phyloP scores from a whole-genome alignment of 2,113 vertebrate species.

The Peromyscus californicus region DNA sequence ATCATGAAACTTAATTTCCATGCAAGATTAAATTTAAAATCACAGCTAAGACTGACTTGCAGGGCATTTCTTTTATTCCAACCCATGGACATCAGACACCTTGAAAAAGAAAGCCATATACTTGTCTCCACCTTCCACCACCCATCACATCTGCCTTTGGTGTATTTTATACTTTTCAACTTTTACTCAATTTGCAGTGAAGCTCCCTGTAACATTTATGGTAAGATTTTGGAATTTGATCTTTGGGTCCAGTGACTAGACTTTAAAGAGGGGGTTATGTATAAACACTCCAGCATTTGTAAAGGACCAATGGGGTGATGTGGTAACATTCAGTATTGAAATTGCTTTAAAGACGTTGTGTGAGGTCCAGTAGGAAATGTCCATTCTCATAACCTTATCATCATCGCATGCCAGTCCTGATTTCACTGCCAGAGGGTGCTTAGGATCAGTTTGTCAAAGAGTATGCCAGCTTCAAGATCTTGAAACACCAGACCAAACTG shows the following conservation, averaged over 20 bases:
- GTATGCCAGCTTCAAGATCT: not conserved
- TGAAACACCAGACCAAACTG: not conserved
- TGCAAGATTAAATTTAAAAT: conserved; percentile 63
- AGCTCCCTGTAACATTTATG: not conserved
- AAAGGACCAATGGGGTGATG: not conserved
- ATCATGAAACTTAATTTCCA: not conserved
- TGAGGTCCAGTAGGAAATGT: not conserved
- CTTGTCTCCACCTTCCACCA: not conserved
- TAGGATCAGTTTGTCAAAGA: not conserved
- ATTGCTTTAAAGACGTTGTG: not conserved
- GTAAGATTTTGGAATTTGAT: conserved; percentile 13
- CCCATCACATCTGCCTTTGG: not conserved
- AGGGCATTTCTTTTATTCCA: conserved; percentile 44
- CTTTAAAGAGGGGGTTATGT: not conserved
- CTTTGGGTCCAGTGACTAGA: not conserved
- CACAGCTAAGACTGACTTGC: conserved; percentile 6
- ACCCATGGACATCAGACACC: not conserved
- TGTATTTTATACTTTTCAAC: not conserved
- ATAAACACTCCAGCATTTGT: conserved; percentile 11
- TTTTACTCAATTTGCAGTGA: not conserved
- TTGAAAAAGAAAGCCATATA: not conserved
- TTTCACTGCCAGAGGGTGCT: not conserved
- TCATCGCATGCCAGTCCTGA: conserved; percentile 19
- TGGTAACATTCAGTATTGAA: not conserved
- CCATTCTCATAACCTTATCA: not conserved